phyloP scores from a whole-genome alignment of 2,888 invertebrate genomes.

The Ochropleura leucogaster region DNA sequence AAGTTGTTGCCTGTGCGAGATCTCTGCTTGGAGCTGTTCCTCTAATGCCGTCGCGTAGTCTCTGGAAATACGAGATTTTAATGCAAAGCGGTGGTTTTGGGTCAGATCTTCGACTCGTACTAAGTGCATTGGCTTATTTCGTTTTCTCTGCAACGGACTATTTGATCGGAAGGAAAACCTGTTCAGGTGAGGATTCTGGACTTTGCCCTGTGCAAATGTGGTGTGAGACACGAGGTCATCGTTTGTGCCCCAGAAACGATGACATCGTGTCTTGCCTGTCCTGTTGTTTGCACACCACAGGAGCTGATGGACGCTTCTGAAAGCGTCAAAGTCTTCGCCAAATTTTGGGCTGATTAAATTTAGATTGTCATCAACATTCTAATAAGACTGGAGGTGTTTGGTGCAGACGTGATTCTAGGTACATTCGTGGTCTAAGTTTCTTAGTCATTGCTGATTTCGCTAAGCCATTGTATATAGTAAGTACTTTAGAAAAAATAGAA shows the following conservation, averaged over 20 bases:
- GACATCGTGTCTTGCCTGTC: too few relatives aligned
- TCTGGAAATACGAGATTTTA: slow-evolving; percentile 65
- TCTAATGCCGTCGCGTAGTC: slow-evolving; percentile 87
- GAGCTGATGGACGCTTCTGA: too few relatives aligned
- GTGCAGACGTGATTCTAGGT: neutral
- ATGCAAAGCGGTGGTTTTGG: neutral
- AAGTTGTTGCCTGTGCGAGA: slow-evolving; percentile 91
- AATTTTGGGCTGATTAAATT: too few relatives aligned
- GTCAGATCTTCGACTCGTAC: neutral
- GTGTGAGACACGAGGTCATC: too few relatives aligned
- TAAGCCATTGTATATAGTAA: neutral
- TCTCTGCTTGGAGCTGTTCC: slow-evolving; percentile 91
- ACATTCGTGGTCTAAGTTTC: neutral
- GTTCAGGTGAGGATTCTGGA: too few relatives aligned
- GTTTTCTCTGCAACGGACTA: neutral
- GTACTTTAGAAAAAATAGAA: too few relatives aligned
- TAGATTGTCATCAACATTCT: too few relatives aligned
- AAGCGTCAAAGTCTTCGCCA: too few relatives aligned
- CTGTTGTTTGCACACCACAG: too few relatives aligned
- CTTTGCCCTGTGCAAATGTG: too few relatives aligned
- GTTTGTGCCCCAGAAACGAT: too few relatives aligned
- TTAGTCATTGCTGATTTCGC: neutral
- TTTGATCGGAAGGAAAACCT: too few relatives aligned
- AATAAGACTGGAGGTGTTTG: neutral
- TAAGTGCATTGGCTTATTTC: neutral